These are phyloP conservation scores for Hydraecia micacea DNA, from an alignment of 2,888 invertebrate species.

Conservation along the genomic window DNA sequence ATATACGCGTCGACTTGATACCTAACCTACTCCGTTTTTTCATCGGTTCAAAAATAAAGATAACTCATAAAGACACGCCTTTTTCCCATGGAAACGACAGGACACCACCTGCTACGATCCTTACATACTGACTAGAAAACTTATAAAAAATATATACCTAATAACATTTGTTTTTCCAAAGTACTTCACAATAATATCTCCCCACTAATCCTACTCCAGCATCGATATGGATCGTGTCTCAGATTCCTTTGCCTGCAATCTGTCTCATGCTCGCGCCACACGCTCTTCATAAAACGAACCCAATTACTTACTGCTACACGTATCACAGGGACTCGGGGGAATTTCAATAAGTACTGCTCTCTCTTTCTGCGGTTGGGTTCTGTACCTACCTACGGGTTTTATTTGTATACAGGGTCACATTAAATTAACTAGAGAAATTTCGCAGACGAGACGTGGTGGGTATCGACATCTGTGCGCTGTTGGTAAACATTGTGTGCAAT, in stretches of 20 bases:
- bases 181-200: background rate
- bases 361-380: conserved; percentile 37
- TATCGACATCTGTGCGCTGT: background rate
- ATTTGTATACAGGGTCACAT: background rate
- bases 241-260: conserved; percentile 37
- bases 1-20: no score
- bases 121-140: no score
- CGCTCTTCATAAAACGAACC: conserved; percentile 73
- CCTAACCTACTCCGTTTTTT: no score
- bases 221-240: conserved; percentile 27
- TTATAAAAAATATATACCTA: no score
- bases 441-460: no score
- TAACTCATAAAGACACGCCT: no score
- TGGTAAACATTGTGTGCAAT: background rate
- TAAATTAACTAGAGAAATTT: no score
- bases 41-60: background rate
- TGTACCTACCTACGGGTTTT: background rate
- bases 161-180: no score
- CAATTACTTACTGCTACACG: conserved; percentile 68
- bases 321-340: conserved; percentile 10
- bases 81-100: no score
- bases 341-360: conserved; percentile 28
- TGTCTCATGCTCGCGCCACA: conserved; percentile 46
- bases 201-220: background rate
- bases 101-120: background rate